Percentiles rank a stretch among this genome's conserved stretches.
These are phyloP conservation scores for Drosophila saltans DNA, from an alignment of 1,140 invertebrate genomes.

Conservation along the genomic window DNA sequence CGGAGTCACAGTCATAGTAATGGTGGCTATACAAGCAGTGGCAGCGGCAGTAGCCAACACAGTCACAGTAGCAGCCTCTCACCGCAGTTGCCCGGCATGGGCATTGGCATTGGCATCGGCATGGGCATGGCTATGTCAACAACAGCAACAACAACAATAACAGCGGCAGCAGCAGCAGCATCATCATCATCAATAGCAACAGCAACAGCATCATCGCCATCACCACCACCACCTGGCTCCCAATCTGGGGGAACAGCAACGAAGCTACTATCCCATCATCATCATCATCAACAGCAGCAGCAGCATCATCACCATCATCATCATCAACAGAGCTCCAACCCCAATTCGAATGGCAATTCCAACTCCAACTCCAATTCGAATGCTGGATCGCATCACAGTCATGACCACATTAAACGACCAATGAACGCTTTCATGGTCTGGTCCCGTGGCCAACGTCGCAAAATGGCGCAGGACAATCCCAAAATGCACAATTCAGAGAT, in stretches of 20 bases:
- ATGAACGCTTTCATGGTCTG: constrained; percentile 98
- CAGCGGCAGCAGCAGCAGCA: constrained; percentile 41
- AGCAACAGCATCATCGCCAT: constrained; percentile 24
- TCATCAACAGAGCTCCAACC: constrained; percentile 29
- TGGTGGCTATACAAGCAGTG: constrained; percentile 59
- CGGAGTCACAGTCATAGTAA: constrained; percentile 62
- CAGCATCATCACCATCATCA: constrained; percentile 50
- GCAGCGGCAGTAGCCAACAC: constrained; percentile 61
- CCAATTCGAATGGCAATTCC: constrained; percentile 14
- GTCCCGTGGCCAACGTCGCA: constrained; percentile 93
- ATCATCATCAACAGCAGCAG: constrained; percentile 32
- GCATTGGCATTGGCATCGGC: constrained; percentile 19
- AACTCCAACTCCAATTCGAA: constrained; percentile 31
- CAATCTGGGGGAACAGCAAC: background rate
- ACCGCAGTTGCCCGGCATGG: constrained; percentile 65
- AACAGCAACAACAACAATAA: constrained; percentile 27
- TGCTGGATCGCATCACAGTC: constrained; percentile 49
- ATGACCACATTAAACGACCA: constrained; percentile 93
- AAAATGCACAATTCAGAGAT: constrained; percentile 99
- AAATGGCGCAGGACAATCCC: constrained; percentile 99
- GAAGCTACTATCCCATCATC: background rate
- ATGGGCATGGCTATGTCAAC: constrained; percentile 38
- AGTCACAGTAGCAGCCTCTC: constrained; percentile 71
- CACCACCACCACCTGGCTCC: background rate
- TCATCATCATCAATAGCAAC: constrained; percentile 32